Base-by-base conservation (phyloP, 1,140 invertebrate genomes). In the Psix sp. region DNA sequence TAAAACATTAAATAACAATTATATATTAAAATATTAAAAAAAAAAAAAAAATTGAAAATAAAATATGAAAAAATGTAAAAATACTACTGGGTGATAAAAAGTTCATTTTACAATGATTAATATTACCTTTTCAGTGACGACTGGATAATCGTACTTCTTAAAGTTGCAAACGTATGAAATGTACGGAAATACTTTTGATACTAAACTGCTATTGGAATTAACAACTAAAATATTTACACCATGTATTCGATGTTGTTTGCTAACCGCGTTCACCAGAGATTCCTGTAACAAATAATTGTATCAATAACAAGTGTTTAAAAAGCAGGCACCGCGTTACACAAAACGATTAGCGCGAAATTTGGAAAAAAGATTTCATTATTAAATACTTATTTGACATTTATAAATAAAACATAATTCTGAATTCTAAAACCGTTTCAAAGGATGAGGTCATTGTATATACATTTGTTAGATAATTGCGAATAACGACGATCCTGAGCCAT, bases 211-310 rank as follows among this genome's bases (percentile, higher is more conserved):
- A 57, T 87, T 86, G 17, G 87, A 80, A 14, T 90, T 89, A 6
- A 93, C 88, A 52, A 91, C 82, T 21, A 94, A 79, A 11, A 94
- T 88, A 75, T 94, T 92, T 59, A 89, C 88, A 29, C 91, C 88
- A n/a, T 82, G 84, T 5, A 85, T 56, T 11, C 78, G 76, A 48
- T 82, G 76, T 76, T 89, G 83, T 74, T 88, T 87, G 7, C 75
- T 49, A 16, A 89, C 86, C 38, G 83, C 85, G 59, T 88, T 89
- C 1, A 90, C 88, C 77, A 91, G 87, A 11, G 89, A 90, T 57
- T 91, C 89, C 92, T 93, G 85, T 15, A 86, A 78, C 51, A 49
- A 60, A 14, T 17, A 54, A 49, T 24, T 13, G 0, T 46, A 15
- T 0, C 49, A 59, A 65, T 11, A 42, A 29, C 63, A 56, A 35